Conservation (phyloP, 2,113 vertebrate genomes). For the Rhipidura dahli region DNA sequence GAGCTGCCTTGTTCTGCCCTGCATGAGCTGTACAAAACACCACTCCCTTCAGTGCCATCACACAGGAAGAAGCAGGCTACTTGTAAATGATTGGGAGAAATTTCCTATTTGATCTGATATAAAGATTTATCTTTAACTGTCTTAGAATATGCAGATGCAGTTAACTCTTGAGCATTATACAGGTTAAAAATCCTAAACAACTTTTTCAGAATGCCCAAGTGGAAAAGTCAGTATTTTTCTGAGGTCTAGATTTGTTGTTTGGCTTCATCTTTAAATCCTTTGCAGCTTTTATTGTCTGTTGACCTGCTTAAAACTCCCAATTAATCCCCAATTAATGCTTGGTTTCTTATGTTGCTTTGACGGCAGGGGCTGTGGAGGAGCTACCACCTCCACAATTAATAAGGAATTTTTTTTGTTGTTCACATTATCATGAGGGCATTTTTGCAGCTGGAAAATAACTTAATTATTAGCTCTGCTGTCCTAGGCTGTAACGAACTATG, state of each 20-base stretch:
- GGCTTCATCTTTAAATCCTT: background rate
- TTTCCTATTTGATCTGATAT: background rate
- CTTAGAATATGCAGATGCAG: background rate
- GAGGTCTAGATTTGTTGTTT: background rate
- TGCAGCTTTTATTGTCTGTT: background rate
- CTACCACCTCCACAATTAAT: background rate
- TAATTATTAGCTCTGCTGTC: background rate
- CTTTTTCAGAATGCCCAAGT: background rate
- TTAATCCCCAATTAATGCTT: background rate
- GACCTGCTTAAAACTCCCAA: background rate
- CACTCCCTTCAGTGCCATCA: background rate
- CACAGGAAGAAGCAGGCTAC: background rate
- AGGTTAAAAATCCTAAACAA: background rate
- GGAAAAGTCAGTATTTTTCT: background rate
- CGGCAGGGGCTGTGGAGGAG: fast-evolving
- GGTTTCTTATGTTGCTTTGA: background rate
- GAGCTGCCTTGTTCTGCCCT: background rate
- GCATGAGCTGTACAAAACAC: background rate
- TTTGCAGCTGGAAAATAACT: background rate
- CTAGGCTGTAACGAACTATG: background rate
- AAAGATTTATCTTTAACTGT: background rate
- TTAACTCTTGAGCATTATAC: background rate
- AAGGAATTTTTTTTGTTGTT: background rate
- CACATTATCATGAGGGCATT: background rate
- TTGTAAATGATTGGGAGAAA: background rate